Conservation (phyloP, 1,140 invertebrate genomes). For the Temnothorax curvispinosus region DNA sequence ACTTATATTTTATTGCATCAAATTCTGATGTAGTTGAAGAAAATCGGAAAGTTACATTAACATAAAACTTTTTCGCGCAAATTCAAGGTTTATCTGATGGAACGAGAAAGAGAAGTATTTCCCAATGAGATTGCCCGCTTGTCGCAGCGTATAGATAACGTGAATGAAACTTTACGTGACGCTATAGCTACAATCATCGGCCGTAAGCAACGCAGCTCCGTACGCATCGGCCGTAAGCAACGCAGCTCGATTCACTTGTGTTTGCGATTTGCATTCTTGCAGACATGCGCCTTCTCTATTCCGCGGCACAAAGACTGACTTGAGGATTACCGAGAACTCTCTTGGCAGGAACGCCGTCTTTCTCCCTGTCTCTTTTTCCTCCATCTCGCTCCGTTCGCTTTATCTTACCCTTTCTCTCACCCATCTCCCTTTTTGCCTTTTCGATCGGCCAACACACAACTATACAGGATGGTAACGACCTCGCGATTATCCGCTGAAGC, state of each 20-base stretch:
- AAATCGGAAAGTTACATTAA: not conserved
- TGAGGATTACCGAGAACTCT: slow-evolving; percentile 74
- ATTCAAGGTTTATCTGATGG: not conserved
- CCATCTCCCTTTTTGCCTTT: slow-evolving; percentile 64
- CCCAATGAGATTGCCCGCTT: not conserved
- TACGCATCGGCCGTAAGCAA: slow-evolving; percentile 4
- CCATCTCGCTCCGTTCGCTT: not conserved
- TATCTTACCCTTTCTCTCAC: slow-evolving; percentile 12
- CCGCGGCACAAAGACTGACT: slow-evolving; percentile 74
- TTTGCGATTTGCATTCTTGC: slow-evolving; percentile 71
- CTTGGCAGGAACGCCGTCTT: slow-evolving; percentile 69
- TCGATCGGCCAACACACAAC: slow-evolving; percentile 52
- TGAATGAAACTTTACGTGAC: slow-evolving; percentile 25
- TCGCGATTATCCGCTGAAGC: slow-evolving; percentile 62
- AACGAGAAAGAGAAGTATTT: not conserved
- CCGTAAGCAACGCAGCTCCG: slow-evolving; percentile 23
- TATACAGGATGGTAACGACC: slow-evolving; percentile 59
- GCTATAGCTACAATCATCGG: not conserved
- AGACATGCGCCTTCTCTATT: slow-evolving; percentile 67
- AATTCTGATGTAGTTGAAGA: not conserved
- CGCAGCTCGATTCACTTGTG: slow-evolving; percentile 51
- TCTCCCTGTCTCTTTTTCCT: slow-evolving; percentile 20
- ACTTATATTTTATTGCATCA: not conserved
- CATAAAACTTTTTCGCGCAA: not conserved
- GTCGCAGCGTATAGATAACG: not conserved